Evolutionary conservation across 2,888 invertebrate genomes (phyloP).

Genomic region (Cheilosia variabilis): DNA sequence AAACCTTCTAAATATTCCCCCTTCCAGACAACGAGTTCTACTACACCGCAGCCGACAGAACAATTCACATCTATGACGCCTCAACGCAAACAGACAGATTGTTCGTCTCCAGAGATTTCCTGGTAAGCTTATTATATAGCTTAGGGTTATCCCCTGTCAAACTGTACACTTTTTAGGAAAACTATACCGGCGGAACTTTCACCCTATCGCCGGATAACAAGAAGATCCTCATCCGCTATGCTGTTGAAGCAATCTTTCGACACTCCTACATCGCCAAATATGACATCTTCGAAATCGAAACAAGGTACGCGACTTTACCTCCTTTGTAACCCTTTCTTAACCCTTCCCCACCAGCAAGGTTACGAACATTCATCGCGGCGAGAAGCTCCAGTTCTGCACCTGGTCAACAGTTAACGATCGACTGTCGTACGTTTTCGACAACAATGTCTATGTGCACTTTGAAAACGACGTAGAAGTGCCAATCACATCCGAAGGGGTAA

Average conservation of each 20-base stretch:
- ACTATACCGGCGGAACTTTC: conserved; percentile 80
- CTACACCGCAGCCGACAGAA: conserved; percentile 81
- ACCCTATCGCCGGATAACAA: conserved; percentile 81
- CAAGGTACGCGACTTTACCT: conserved; percentile 82
- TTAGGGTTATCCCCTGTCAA: not conserved
- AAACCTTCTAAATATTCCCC: not conserved
- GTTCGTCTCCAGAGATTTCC: conserved; percentile 78
- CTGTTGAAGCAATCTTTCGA: conserved; percentile 84
- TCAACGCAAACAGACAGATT: conserved; percentile 77
- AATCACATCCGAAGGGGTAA: conserved; percentile 87
- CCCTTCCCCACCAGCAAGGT: conserved; percentile 14
- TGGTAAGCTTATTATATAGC: conserved; percentile 77
- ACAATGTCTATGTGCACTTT: conserved; percentile 86
- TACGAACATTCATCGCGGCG: conserved; percentile 82
- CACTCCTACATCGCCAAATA: conserved; percentile 88
- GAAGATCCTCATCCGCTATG: conserved; percentile 81
- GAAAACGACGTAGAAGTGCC: conserved; percentile 80
- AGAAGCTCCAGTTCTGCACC: conserved; percentile 86
- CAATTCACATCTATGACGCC: conserved; percentile 84
- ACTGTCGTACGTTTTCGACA: conserved; percentile 87
- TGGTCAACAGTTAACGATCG: conserved; percentile 85
- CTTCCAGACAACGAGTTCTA: conserved; percentile 85
- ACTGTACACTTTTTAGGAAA: conserved; percentile 77
- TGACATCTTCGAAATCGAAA: conserved; percentile 86
- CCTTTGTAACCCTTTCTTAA: not conserved